Base-by-base conservation (phyloP, 2,797 vertebrate genomes). In the Chromobotia macracanthus region DNA sequence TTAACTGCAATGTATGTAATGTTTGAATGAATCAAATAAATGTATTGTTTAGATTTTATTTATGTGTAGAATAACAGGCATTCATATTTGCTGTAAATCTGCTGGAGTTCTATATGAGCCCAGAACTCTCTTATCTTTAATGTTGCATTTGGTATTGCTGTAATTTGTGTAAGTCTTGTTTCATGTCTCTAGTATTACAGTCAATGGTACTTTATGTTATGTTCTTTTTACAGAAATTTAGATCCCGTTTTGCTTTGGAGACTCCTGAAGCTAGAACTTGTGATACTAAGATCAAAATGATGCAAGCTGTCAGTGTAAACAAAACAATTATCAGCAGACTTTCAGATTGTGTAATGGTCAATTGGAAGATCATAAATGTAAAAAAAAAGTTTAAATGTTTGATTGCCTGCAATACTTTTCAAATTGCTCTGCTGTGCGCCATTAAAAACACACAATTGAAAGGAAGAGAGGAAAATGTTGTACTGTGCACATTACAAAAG, bases 401-500 rank as follows among this genome's bases (percentile, higher is more conserved):
- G 21, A 31, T 58, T 41, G 51, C 16, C 8, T 55, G 53, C 12
- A 16, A 12, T 23, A 71, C 15, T 38, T 53, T 53, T 38, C 19
- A 28, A 77, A 68, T 18, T 35, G 15, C 46, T 53, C 74, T 58
- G 44, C 60, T 75, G 60, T 48, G 61, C 16, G 16, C 19, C 1
- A 3, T n/a, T 25, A 53, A 16, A 69, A 19, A 25, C 15, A 46
- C 64, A 51, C 65, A 74, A 50, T 64, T 58, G 50, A 58, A 67
- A 66, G 19, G 35, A 7, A 55, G 18, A 44, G 7, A 53, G 12
- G 21, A 46, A 71, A 23, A 28, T 56, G 46, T 60, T 73, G 67
- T 70, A 44, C 46, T 70, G 23, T 31, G 46, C n/a, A 1, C 65
- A 65, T 79, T 73, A 61, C 63, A 73, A 75, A 78, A 80, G 69